These are phyloP conservation scores for Heliornis fulica DNA, from an alignment of 2,113 vertebrate species.

Conservation along the genomic window DNA sequence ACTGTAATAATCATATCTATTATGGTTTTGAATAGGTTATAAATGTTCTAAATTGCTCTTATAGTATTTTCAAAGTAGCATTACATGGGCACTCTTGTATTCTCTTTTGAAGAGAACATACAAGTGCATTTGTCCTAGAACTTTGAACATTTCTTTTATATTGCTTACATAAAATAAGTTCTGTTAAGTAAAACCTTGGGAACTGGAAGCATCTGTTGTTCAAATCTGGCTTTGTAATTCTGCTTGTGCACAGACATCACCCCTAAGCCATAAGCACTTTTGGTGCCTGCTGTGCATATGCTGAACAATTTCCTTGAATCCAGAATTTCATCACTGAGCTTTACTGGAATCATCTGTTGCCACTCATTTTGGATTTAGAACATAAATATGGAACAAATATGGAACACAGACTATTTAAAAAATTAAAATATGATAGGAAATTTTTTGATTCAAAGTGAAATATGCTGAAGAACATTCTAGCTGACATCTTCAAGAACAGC, in stretches of 20 bases:
- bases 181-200: background rate
- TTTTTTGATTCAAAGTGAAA: background rate
- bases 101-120: background rate
- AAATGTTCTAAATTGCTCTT: background rate
- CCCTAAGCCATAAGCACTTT: background rate
- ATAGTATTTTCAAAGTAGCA: background rate
- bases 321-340: background rate
- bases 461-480: background rate
- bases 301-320: background rate
- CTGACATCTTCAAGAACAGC: background rate
- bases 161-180: background rate
- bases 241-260: background rate
- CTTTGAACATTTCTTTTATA: background rate
- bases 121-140: background rate
- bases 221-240: background rate
- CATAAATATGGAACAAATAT: background rate
- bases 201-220: slow-evolving; percentile 10
- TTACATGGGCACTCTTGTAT: background rate
- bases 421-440: background rate
- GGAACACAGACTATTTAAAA: background rate
- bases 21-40: background rate
- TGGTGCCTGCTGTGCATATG: background rate
- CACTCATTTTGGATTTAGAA: background rate
- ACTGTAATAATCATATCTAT: background rate
- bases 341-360: background rate